Evolutionary conservation across 2,797 vertebrate species (phyloP), one percentile per base, ranked within the genome.

Genomic region (Phataginus tetradactyla): DNA sequence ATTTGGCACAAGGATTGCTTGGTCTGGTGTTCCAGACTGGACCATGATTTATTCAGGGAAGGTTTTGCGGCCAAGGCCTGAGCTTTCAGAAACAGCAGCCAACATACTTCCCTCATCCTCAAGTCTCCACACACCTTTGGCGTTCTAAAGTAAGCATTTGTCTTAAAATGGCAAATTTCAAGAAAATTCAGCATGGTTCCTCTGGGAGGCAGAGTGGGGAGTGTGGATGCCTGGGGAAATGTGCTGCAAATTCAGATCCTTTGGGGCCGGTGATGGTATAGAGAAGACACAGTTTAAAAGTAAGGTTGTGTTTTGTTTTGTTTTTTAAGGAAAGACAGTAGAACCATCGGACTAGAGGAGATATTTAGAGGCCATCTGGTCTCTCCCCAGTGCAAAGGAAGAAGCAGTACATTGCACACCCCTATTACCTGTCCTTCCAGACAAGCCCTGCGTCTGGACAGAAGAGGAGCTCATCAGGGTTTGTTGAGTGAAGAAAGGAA

Each of bases 81-180:
- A 90, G 53, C 63, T 79, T n/a, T 78, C 68, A 53, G 42, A 94
- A 55, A 21, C 49, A 23, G 15, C 3, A 21, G 18, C 78, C 32
- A 85, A 49, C 25, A 42, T 27, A 51, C 9, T 72, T 45, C 69
- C 17, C 61, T 15, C n/a, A 21, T 61, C 13, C 89, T 78, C 57
- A 87, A 45, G 39, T 61, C 45, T 90, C 63, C 57, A 51, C 4
- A 49, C 4, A 34, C 57, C 63, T 45, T 49, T 68, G 61, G 61
- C 32, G 64, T 79, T 95, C 92, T 74, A 69, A 92, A 90, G 85
- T 55, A 96, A n/a, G n/a, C 45, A 81, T 96, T 86, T 85, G 42
- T 64, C 93, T 96, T 78, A 93, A 94, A 84, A 91, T 72, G 83
- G 51, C 34, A 87, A 92, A 68, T 92, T 95, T 95, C 53, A 86